Conservation (phyloP, 1,140 invertebrate species). For the Sitodiplosis mosellana region DNA sequence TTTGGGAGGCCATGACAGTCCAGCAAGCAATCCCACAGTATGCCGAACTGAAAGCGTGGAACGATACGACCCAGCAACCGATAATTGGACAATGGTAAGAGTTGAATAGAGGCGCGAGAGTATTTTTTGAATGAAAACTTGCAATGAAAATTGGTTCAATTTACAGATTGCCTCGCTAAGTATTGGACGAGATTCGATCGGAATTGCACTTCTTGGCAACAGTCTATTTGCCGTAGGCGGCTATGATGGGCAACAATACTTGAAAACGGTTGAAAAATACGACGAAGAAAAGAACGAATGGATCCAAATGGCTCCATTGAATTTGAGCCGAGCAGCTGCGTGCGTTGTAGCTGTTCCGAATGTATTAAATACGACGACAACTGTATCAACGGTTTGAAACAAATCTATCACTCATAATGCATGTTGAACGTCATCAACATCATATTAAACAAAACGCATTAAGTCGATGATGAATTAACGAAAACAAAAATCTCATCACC, state of each 20-base stretch:
- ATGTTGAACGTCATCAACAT: no score
- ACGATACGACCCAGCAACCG: slow-evolving; percentile 59
- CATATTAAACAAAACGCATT: no score
- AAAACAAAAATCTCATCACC: no score
- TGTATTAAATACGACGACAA: slow-evolving; percentile 13
- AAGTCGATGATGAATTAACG: no score
- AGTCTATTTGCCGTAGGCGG: slow-evolving; percentile 79
- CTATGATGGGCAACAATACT: slow-evolving; percentile 86
- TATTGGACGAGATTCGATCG: slow-evolving; percentile 75
- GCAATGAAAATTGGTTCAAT: neutral
- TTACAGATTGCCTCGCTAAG: slow-evolving; percentile 51
- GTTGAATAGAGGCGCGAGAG: neutral
- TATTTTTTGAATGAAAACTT: neutral
- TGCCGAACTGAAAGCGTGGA: slow-evolving; percentile 80
- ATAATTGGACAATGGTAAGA: slow-evolving; percentile 71
- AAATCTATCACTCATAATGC: no score
- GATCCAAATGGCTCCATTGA: slow-evolving; percentile 52
- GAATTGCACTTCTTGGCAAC: slow-evolving; percentile 78
- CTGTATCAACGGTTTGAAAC: slow-evolving; percentile 2
- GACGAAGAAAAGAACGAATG: slow-evolving; percentile 80
- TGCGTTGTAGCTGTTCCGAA: slow-evolving; percentile 56
- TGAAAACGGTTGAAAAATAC: slow-evolving; percentile 82
- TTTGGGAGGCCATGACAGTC: slow-evolving; percentile 77
- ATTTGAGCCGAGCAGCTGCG: slow-evolving; percentile 64
- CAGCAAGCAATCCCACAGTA: slow-evolving; percentile 62